Base-by-base conservation (phyloP, 30 jellyfish, hydroid and myxozoan species). In the Catostylus mosaicus region DNA sequence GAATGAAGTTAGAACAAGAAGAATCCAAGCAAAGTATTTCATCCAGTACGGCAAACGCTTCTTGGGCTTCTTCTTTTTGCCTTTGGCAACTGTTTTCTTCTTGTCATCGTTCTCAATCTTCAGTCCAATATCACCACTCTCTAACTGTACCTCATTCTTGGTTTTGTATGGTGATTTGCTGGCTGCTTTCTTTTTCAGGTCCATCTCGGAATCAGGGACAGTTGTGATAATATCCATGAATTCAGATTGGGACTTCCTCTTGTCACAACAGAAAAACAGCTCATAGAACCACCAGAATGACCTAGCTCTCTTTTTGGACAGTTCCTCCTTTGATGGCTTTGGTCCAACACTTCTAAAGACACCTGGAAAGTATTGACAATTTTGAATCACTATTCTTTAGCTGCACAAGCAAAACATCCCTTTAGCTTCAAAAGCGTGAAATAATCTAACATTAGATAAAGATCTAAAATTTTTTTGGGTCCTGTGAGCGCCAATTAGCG, bases 21-120 rank as follows among this genome's bases (percentile, higher is more conserved):
- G 92, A 0, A 38, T 52, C 98, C 98, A 93, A 0, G 98, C 97
- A 83, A 93, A 86, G 65, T 93, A 93, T 65, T 86, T 93, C 97
- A 93, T 81, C 98, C 98, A 93, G 54, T 71, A 93, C 18, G 98
- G 98, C 33, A 93, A 66, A 45, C 84, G 75, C 45, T 45, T 66
- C 85, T 92, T 85, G 19, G 84, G 83, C 38, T 86, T 86, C 87
- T 87, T 87, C 83, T 93, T 82, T 8, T 27, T 59, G 27, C 76
- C 30, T 78, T 61, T 68, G 7, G 30, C 87, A 0, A 71, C 86
- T 27, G 52, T 6, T 19, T 86, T 69, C 40, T 54, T 48, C 65
- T 87, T 81, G 0, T 82, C 96, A 3, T 87, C 93, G 38, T 56
- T 73, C 14, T 87, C 97, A 30, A 93, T 38, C 38, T 93, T 93